Base-by-base conservation (phyloP, 1,140 invertebrate species). In the Atopsyche davidsoni region DNA sequence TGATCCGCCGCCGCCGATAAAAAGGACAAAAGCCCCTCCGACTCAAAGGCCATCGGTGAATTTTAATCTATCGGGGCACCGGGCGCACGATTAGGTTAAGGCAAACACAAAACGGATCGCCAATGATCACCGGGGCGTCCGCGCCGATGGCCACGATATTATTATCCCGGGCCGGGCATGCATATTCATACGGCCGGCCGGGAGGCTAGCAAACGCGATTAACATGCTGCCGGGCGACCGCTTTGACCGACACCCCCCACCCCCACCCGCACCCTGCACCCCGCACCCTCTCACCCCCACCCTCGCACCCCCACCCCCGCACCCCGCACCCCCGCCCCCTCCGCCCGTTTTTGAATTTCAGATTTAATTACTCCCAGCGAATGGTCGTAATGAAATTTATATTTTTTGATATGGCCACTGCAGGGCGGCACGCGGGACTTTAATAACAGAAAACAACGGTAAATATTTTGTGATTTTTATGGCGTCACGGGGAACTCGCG, bases 61-160 rank as follows among this genome's bases (percentile, higher is more conserved):
- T 47, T 52, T 52, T 52, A 52, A 52, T 35, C 40, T 22, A 9
- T 25, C 7, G 32, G 22, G 23, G 35, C 25, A 10, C 38, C 25
- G 18, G 35, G 31, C 34, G 39, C 39, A 39, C 51, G 48, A 53
- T 53, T 53, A 48, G 51, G 48, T 53, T 48, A 53, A 31, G 51
- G 32, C 39, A 47, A 47, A 48, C 45, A 53, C 31, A 47, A 43
- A 53, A 43, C 25, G 51, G 51, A 53, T 48, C 45, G 23, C 28
- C 39, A 25, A 43, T 42, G 44, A 43, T 52, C 50, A 45, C 36
- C 38, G 41, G 23, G 41, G 40, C 46, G 34, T 44, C 50, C 32
- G 35, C 25, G 35, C 18, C 21, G 22, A 14, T 40, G 17, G 32
- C 16, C n/a, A 17, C 35, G 35, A 6, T n/a, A 13, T 4, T 7